phyloP scores from a whole-genome alignment of 1,140 invertebrate species.

The Heliconius melpomene region DNA sequence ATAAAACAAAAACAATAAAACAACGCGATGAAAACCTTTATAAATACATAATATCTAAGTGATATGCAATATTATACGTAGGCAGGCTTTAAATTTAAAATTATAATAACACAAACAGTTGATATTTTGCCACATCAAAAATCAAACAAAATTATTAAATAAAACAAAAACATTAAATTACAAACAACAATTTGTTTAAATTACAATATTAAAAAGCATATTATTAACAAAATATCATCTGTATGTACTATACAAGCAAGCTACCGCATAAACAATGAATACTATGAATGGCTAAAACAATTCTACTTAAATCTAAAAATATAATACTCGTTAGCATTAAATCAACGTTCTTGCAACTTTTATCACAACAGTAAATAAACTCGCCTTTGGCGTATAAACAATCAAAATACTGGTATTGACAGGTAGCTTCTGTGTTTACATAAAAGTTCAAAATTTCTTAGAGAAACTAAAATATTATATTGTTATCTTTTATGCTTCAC shows the following conservation, averaged over 20 bases:
- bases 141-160: not conserved
- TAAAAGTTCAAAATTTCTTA: conserved; percentile 25
- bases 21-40: conserved; percentile 34
- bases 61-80: conserved; percentile 76
- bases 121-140: conserved; percentile 11
- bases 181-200: not conserved
- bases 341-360: conserved; percentile 56
- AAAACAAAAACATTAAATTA: not conserved
- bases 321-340: conserved; percentile 45
- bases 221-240: conserved; percentile 35
- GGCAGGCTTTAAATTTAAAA: conserved; percentile 63
- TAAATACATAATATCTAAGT: conserved; percentile 64
- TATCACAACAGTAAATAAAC: conserved; percentile 69
- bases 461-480: not conserved
- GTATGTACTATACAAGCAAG: conserved; percentile 40
- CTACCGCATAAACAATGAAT: conserved; percentile 42
- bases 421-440: conserved; percentile 33
- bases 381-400: conserved; percentile 66
- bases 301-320: conserved; percentile 43
- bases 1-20: conserved; percentile 34
- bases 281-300: conserved; percentile 37
- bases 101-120: conserved; percentile 14
- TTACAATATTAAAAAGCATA: not conserved
- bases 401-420: conserved; percentile 40
- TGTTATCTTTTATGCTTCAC: not conserved